Evolutionary conservation across 2,113 vertebrate genomes (phyloP), one percentile per base, ranked within the genome.

Genomic region (Agelaius tricolor): DNA sequence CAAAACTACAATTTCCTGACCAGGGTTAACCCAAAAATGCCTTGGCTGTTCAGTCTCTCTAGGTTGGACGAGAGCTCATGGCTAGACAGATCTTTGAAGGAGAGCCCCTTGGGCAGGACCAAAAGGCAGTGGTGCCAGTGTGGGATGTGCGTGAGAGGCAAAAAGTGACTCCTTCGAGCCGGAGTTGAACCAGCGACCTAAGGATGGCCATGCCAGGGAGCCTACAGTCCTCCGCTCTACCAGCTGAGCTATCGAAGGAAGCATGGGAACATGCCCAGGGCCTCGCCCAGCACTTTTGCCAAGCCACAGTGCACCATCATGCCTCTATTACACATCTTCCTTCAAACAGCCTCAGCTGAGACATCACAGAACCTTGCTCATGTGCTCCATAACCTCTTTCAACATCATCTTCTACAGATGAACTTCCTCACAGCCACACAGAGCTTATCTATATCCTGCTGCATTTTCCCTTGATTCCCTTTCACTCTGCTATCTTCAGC

Each of bases 221-320:
- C 21, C 99, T 99, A 99, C 99, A 99, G 99, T 99, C 98, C 98
- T 99, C 99, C 98, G 98, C 99, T 99, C 99, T 99, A 98, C 99
- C 98, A 98, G 98, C 98, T 99, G 98, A 98, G 99, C 98, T 99
- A 99, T 99, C 98, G 98, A 99, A 99, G 98, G 98, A 49, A 49
- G 20, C 21, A 22, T 22, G 21, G 46, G 22, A 3, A 6, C 12
- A 5, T 47, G 11, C 22, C 22, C 43, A 18, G 17, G 43, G 7
- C 43, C 44, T 19, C 18, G 8, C 44, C 44, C 85, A 80, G 4
- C 27, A 57, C 4, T 57, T 22, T 22, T 58, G 10, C 54, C 54
- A 58, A 75, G 6, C 8, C 19, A 23, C 30, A 17, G 10, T 22
- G 57, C 27, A 31, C 9, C 11, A 11, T 47, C 44, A 31, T 4